phyloP scores from a whole-genome alignment of 2,888 invertebrate genomes.

The Nasonia oneida region DNA sequence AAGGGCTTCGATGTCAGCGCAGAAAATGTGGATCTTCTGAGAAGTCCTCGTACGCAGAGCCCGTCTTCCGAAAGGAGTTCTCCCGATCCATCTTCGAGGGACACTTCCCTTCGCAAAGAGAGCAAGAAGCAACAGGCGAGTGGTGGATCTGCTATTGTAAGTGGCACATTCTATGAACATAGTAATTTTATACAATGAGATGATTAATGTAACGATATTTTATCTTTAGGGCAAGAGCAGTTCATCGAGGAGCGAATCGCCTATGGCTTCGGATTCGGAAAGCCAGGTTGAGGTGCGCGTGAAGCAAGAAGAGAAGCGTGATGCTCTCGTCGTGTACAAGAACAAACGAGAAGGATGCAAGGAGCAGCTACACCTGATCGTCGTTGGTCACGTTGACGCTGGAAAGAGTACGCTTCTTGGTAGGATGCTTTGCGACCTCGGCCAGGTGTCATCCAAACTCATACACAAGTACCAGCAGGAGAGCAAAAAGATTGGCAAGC shows the following conservation, averaged over 20 bases:
- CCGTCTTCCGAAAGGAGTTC: conserved; percentile 72
- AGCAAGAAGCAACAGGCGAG: conserved; percentile 64
- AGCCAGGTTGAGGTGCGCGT: conserved; percentile 78
- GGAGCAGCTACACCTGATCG: conserved; percentile 93
- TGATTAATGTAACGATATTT: background rate
- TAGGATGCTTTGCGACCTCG: conserved; percentile 91
- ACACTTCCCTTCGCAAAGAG: conserved; percentile 76
- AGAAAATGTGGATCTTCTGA: conserved; percentile 69
- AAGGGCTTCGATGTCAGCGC: conserved; percentile 74
- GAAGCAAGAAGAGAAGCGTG: conserved; percentile 81
- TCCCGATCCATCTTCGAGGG: conserved; percentile 70
- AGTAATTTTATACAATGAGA: background rate
- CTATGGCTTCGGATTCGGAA: conserved; percentile 82
- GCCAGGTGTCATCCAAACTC: conserved; percentile 82
- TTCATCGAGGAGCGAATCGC: conserved; percentile 83
- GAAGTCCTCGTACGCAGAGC: conserved; percentile 73
- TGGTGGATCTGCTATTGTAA: conserved; percentile 20
- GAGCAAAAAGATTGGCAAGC: conserved; percentile 97
- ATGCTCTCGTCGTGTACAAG: conserved; percentile 84
- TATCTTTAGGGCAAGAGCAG: conserved; percentile 71
- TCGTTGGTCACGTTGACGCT: conserved; percentile 98
- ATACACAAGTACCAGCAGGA: conserved; percentile 98
- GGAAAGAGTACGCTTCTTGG: conserved; percentile 99
- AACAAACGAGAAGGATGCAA: conserved; percentile 90
- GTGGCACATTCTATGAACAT: background rate